Percentiles rank a stretch among this genome's conserved stretches.
These are phyloP conservation scores for Sus cebifrons DNA, from an alignment of 2,797 vertebrate species.

Conservation along the genomic window DNA sequence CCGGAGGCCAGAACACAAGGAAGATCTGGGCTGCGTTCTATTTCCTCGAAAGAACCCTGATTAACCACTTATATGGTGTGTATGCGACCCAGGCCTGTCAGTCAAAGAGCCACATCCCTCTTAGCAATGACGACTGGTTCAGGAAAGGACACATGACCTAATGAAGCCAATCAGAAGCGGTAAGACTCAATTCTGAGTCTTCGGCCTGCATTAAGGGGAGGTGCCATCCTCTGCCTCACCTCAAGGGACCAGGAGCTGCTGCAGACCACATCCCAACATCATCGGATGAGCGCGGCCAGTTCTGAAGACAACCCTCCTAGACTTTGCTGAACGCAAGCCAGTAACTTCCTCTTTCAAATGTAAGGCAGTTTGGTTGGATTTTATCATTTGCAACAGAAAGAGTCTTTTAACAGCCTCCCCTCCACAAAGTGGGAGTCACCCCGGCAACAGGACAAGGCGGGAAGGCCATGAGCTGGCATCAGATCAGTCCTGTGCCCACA, in stretches of 20 bases:
- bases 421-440: not conserved
- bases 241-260: not conserved
- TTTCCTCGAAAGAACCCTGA: too few species aligned
- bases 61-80: not conserved
- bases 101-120: not conserved
- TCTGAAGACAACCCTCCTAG: not conserved
- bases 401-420: not conserved
- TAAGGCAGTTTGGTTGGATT: not conserved
- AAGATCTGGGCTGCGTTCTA: not conserved
- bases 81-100: not conserved
- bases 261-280: fast-evolving
- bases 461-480: not conserved
- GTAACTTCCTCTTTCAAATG: not conserved
- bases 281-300: not conserved
- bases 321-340: not conserved
- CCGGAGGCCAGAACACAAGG: not conserved
- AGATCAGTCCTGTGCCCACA: not conserved
- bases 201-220: not conserved
- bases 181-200: not conserved
- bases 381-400: not conserved
- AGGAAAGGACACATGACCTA: too few species aligned
- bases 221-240: not conserved
- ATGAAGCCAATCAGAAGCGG: not conserved
- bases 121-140: not conserved
- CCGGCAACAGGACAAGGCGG: not conserved